phyloP scores from a whole-genome alignment of 2,113 vertebrate species.

The human region DNA sequence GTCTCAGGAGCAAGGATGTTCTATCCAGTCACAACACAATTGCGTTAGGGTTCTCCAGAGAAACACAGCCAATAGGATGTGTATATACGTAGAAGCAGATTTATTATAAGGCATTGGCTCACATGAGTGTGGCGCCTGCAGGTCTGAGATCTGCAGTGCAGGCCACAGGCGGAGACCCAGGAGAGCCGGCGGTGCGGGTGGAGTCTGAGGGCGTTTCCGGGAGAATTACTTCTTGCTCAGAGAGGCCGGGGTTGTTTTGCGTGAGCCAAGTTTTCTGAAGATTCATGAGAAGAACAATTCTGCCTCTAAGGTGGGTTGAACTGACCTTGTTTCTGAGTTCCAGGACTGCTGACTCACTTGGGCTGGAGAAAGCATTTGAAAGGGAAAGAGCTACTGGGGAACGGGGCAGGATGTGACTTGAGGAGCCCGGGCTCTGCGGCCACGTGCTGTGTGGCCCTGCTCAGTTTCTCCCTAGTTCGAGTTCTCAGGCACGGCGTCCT shows the following conservation, averaged over 20 bases:
- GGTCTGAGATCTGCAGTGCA: neutral
- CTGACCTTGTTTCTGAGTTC: neutral
- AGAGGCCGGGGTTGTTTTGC: neutral
- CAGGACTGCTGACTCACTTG: too few species aligned
- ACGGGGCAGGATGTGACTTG: too few species aligned
- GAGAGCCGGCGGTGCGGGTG: neutral
- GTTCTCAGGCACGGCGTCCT: fast-evolving
- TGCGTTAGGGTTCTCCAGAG: neutral
- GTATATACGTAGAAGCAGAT: too few species aligned
- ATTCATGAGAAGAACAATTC: neutral
- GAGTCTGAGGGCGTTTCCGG: neutral
- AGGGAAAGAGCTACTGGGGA: neutral
- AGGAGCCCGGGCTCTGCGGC: fast-evolving
- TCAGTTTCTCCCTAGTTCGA: fast-evolving
- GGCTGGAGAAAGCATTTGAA: neutral
- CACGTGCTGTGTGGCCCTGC: fast-evolving
- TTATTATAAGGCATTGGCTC: neutral
- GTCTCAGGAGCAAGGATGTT: neutral
- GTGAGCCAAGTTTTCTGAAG: neutral
- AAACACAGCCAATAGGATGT: neutral
- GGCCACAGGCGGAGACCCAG: neutral
- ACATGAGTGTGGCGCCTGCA: neutral
- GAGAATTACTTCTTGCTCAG: neutral
- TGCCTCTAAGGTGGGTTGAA: neutral
- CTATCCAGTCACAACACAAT: too few species aligned